Conservation (phyloP, 92 coral and sea anemone species). For the Montipora capitata region DNA sequence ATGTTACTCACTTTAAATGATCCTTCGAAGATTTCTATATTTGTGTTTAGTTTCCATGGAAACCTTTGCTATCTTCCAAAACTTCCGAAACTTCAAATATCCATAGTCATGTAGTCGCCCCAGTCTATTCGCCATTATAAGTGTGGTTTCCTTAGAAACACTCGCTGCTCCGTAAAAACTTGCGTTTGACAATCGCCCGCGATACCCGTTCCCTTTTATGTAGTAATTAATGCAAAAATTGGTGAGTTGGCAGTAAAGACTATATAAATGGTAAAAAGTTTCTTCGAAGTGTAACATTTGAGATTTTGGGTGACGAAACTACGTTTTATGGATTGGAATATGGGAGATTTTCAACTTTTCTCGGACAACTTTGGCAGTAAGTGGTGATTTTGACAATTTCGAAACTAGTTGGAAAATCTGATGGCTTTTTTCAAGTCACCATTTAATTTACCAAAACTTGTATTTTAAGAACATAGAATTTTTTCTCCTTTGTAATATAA, state of each 20-base stretch:
- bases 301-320: background rate
- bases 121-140: background rate
- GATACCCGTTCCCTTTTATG: background rate
- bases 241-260: slow-evolving; percentile 80
- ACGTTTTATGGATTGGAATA: slow-evolving; percentile 42
- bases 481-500: background rate
- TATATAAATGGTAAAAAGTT: background rate
- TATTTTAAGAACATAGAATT: background rate
- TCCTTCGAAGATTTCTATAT: too few species aligned
- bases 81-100: too few species aligned
- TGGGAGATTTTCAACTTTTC: slow-evolving; percentile 69
- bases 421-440: background rate
- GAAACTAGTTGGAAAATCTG: background rate
- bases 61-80: too few species aligned
- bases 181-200: slow-evolving; percentile 26
- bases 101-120: background rate
- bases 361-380: slow-evolving; percentile 96
- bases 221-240: slow-evolving; percentile 29
- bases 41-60: too few species aligned
- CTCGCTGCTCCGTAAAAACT: slow-evolving; percentile 11
- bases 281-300: background rate
- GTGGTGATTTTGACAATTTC: slow-evolving; percentile 11
- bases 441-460: background rate
- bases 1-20: too few species aligned
- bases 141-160: slow-evolving; percentile 39